A percentile compares a stretch with the other conserved stretches of the same genome.
phyloP scores from a whole-genome alignment of 2,797 vertebrate genomes.

The Sorex maritimensis region DNA sequence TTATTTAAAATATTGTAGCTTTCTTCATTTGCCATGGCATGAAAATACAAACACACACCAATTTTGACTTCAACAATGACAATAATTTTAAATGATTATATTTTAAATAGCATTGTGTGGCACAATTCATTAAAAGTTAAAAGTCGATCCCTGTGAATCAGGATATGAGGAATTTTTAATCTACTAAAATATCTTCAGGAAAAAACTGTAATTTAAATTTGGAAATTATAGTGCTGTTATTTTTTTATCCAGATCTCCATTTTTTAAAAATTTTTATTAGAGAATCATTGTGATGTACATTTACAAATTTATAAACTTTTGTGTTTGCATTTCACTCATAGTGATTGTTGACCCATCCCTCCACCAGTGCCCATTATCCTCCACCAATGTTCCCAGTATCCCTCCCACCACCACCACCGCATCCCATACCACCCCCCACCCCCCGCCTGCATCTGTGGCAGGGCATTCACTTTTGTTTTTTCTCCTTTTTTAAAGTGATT shows the following conservation, averaged over 20 bases:
- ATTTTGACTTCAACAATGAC: slow-evolving; percentile 24
- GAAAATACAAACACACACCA: not conserved
- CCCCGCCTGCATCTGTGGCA: too few relatives aligned
- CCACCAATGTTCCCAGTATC: too few relatives aligned
- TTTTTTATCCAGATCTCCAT: slow-evolving; percentile 61
- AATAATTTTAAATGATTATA: not conserved
- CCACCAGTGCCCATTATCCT: too few relatives aligned
- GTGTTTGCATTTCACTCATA: too few relatives aligned
- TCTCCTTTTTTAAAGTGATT: too few relatives aligned
- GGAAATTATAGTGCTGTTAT: slow-evolving; percentile 42
- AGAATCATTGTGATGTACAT: too few relatives aligned
- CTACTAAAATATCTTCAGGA: slow-evolving; percentile 56
- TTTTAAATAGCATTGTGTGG: slow-evolving; percentile 44
- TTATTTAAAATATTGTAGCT: slow-evolving; percentile 45
- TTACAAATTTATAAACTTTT: too few relatives aligned
- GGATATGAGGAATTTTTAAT: not conserved
- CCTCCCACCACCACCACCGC: too few relatives aligned
- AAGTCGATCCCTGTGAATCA: not conserved
- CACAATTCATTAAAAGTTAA: slow-evolving; percentile 49
- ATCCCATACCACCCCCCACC: too few relatives aligned
- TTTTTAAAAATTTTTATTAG: not conserved
- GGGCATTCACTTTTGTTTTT: too few relatives aligned
- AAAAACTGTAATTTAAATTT: slow-evolving; percentile 44
- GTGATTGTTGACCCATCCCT: too few relatives aligned
- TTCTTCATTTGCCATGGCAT: slow-evolving; percentile 49